A percentile compares a stretch with the other conserved stretches of the same genome.
Evolutionary conservation across 2,888 invertebrate species (phyloP).

Genomic region (Panzeria rudis): DNA sequence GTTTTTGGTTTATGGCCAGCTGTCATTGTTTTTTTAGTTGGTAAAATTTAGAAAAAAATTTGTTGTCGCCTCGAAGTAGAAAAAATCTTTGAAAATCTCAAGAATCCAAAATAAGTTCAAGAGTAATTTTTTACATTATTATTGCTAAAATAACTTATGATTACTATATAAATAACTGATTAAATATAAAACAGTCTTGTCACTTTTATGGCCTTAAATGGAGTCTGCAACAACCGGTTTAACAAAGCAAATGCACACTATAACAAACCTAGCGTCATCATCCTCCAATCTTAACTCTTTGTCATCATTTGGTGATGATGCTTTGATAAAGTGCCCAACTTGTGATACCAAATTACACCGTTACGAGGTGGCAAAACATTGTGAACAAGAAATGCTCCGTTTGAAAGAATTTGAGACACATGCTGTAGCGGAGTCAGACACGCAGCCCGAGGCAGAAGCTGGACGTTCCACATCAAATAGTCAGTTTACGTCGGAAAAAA

Average conservation of each 20-base stretch:
- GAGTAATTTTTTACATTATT: background rate
- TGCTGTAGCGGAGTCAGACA: constrained; percentile 5
- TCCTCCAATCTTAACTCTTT: constrained; percentile 31
- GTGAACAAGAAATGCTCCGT: constrained; percentile 91
- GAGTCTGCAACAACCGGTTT: constrained; percentile 45
- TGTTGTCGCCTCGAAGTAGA: constrained; percentile 14
- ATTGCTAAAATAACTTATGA: background rate
- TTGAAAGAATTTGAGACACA: constrained; percentile 80
- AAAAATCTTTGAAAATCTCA: constrained; percentile 64
- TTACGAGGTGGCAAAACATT: constrained; percentile 93
- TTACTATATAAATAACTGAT: constrained; percentile 2
- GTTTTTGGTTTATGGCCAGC: constrained; percentile 44
- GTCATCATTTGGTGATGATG: constrained; percentile 68
- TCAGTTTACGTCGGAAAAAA: constrained; percentile 58
- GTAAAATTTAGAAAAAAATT: constrained; percentile 9
- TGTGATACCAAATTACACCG: constrained; percentile 93
- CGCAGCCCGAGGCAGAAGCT: background rate
- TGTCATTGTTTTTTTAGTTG: constrained; percentile 58
- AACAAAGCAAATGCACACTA: constrained; percentile 38
- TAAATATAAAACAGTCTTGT: background rate
- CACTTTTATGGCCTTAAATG: constrained; percentile 53
- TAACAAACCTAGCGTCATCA: constrained; percentile 30
- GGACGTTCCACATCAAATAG: constrained; percentile 41
- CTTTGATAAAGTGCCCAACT: constrained; percentile 90
- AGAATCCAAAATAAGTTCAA: constrained; percentile 50